Evolutionary conservation across 2,888 invertebrate genomes (phyloP), one percentile per base, ranked within the genome.

Genomic region (Limenitis camilla): DNA sequence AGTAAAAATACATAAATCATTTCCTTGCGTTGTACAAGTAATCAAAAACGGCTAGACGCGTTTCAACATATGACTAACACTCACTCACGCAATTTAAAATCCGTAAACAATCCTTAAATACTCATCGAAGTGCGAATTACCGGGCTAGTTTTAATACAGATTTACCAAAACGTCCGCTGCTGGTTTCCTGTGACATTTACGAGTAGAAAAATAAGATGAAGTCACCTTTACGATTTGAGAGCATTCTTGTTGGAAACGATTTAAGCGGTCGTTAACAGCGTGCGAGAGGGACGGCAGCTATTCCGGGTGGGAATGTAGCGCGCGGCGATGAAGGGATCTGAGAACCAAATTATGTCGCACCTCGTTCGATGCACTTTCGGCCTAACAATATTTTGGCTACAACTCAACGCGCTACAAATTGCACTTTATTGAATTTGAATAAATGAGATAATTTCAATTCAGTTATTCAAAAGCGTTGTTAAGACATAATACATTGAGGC

Each of bases 161-260:
- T 48, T 51, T 56, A 53, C 28, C 11, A 28, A 33, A 8, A 7
- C 51, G 48, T 51, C 49, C 43, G 40, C 45, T n/a, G 11, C 29
- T 11, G 35, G 49, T 5, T 41, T 32, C 32, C 32, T 39, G 10
- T 31, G 40, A 55, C 55, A 52, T 58, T 54, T 52, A 42, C 44
- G 39, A 54, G 48, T 40, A 49, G 51, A 51, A 59, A 59, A 55
- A 55, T 55, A 57, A 54, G 50, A 52, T 49, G 59, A 58, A 66
- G 64, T 64, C 65, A 67, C 68, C 65, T 68, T 65, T 63, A 56
- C 65, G 58, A 59, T 62, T 64, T 55, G 43, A 56, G 60, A 60
- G 61, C 60, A 64, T 67, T 67, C 62, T 58, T 54, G 42, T 49
- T 29, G 49, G 47, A 46, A 55, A 47, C 46, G 36, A 57, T 44